Percentiles rank a stretch among this genome's conserved stretches.
These are phyloP conservation scores for Mustela lutreola DNA, from an alignment of 2,113 vertebrate genomes.

Conservation along the genomic window DNA sequence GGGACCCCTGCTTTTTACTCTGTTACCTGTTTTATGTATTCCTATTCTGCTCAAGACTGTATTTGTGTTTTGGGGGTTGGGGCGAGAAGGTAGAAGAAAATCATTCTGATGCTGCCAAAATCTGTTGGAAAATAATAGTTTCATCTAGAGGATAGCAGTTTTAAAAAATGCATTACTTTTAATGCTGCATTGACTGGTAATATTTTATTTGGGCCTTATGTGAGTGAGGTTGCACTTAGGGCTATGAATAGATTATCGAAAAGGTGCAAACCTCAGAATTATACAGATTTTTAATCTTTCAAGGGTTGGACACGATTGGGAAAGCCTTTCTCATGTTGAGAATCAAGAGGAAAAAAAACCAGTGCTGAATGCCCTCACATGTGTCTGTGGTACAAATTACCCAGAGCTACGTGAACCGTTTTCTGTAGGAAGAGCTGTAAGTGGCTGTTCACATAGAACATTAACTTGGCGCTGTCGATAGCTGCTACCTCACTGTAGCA, in stretches of 20 bases:
- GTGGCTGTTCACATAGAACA: background rate
- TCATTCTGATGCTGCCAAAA: background rate
- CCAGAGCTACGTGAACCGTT: background rate
- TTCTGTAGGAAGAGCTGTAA: constrained; percentile 47
- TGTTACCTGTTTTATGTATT: background rate
- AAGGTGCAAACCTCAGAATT: background rate
- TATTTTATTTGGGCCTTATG: background rate
- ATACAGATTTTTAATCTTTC: constrained; percentile 32
- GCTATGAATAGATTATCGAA: constrained; percentile 4
- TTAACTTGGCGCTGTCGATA: constrained; percentile 3
- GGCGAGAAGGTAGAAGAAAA: background rate
- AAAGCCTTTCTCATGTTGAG: constrained; percentile 42
- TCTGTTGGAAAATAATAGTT: background rate
- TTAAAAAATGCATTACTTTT: constrained; percentile 29
- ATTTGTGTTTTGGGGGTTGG: background rate
- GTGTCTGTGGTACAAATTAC: background rate
- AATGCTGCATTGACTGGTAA: background rate
- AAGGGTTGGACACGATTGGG: background rate
- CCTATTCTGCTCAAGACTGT: background rate
- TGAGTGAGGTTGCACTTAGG: background rate
- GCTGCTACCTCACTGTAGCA: background rate
- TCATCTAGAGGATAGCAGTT: background rate
- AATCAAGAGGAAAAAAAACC: constrained; percentile 19
- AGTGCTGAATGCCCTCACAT: background rate
- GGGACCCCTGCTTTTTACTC: background rate